A percentile compares a stretch with the other conserved stretches of the same genome.
Conservation (phyloP, 1,140 invertebrate genomes). For the Calephelis virginiensis region DNA sequence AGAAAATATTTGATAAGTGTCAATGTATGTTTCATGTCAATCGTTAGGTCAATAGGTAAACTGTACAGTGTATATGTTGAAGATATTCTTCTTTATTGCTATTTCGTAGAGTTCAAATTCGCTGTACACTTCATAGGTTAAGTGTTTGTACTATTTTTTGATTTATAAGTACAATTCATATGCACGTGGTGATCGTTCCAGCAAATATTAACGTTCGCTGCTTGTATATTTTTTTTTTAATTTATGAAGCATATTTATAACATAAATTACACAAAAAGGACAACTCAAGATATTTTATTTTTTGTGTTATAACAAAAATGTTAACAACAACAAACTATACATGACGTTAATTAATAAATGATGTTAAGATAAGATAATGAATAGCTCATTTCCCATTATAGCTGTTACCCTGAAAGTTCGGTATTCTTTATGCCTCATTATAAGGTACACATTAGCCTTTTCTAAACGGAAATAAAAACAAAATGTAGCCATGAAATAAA, state of each 20-base stretch:
- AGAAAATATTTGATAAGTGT: not conserved
- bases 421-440: no score
- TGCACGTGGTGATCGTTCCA: not conserved
- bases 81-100: slow-evolving; percentile 17
- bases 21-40: not conserved
- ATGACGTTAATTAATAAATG: no score
- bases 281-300: no score
- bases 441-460: no score
- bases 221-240: not conserved
- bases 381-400: no score
- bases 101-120: slow-evolving; percentile 20
- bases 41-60: slow-evolving; percentile 24
- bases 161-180: slow-evolving; percentile 26
- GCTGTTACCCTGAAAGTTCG: no score
- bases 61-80: slow-evolving; percentile 56
- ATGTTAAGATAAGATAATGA: no score
- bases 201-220: not conserved
- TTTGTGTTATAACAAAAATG: no score
- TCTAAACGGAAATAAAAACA: no score
- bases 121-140: slow-evolving; percentile 15
- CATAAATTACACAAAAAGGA: no score
- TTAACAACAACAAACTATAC: no score
- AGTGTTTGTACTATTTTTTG: slow-evolving; percentile 21
- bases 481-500: no score
- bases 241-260: not conserved